Conservation (phyloP, 2,888 invertebrate species). For the Harpalus rubripes region DNA sequence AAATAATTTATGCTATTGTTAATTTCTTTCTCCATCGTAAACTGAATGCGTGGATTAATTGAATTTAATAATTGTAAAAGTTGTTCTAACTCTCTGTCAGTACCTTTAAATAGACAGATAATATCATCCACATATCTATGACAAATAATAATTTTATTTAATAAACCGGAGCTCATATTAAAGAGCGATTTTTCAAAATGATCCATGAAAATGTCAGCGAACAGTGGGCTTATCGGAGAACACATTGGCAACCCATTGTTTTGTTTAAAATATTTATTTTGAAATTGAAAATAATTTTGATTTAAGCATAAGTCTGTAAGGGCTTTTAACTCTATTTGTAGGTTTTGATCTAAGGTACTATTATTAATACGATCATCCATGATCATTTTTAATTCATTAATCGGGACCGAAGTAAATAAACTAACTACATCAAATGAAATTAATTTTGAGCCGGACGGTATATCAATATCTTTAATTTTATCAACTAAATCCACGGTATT, state of each 20-base stretch:
- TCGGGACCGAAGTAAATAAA: background rate
- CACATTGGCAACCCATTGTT: background rate
- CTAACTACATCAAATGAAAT: conserved; percentile 3
- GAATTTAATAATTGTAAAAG: conserved; percentile 13
- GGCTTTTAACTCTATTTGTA: background rate
- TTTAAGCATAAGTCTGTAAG: background rate
- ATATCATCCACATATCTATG: no score
- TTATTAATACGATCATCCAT: background rate
- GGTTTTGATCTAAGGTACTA: background rate
- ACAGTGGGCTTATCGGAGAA: background rate
- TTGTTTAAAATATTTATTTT: conserved; percentile 6
- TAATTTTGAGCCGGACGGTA: background rate
- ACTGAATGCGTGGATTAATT: background rate
- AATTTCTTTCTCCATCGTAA: conserved; percentile 36
- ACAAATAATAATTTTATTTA: background rate
- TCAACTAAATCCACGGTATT: background rate
- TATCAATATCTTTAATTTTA: background rate
- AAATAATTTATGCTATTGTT: conserved; percentile 27
- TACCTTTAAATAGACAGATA: no score
- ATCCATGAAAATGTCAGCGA: background rate
- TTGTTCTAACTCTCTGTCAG: conserved; percentile 16
- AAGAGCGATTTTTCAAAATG: conserved; percentile 1
- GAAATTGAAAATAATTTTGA: no score
- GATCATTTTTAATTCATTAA: background rate
- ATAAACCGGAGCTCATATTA: background rate